Conservation (phyloP, 2,888 invertebrate genomes). For the Heliothis peltigera region DNA sequence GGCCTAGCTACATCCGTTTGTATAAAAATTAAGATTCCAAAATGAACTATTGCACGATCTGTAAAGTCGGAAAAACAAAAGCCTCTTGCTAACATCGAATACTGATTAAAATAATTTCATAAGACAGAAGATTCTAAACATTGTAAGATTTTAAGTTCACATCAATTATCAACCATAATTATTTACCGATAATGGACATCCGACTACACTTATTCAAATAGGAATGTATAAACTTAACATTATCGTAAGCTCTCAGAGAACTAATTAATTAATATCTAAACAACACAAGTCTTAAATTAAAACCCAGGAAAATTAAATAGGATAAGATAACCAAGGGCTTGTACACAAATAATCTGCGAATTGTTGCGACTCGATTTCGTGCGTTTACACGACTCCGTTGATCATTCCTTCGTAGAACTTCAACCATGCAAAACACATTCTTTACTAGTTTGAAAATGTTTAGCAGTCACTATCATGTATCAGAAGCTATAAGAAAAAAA, state of each 20-base stretch:
- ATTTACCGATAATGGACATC: constrained; percentile 45
- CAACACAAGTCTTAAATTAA: constrained; percentile 54
- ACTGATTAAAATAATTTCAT: constrained; percentile 43
- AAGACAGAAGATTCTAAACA: constrained; percentile 35
- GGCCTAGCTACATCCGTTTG: constrained; percentile 46
- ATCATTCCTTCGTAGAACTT: no score
- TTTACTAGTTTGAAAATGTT: no score
- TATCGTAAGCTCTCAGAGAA: constrained; percentile 67
- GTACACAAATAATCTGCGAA: no score
- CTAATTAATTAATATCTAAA: constrained; percentile 55
- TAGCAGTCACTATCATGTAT: no score
- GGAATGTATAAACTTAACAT: constrained; percentile 85
- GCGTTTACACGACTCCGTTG: no score
- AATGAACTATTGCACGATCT: constrained; percentile 58
- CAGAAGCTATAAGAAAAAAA: no score
- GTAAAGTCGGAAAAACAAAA: constrained; percentile 36
- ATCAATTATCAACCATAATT: constrained; percentile 43
- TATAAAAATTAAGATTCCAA: constrained; percentile 48
- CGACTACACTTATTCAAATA: constrained; percentile 68
- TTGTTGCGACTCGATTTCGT: no score
- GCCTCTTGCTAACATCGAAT: constrained; percentile 53
- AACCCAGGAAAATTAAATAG: constrained; percentile 49
- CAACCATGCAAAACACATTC: no score
- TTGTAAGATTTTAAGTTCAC: constrained; percentile 17
- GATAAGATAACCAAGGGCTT: no score